A percentile compares a stretch with the other conserved stretches of the same genome.
Conservation (phyloP, 2,797 vertebrate genomes). For the Rhadinocentrus ornatus region DNA sequence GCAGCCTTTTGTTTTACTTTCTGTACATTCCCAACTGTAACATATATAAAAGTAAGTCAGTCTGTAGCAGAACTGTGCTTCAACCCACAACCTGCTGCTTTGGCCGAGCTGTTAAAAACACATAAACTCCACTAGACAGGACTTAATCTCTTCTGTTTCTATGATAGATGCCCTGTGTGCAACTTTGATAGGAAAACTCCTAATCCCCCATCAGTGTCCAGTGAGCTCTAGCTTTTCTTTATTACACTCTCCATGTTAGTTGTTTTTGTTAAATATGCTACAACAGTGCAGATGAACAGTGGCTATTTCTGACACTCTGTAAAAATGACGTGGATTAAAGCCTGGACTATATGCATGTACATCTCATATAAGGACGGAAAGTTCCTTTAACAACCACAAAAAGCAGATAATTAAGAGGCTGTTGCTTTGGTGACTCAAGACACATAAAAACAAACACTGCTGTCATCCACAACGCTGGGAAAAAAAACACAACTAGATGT, state of each 20-base stretch:
- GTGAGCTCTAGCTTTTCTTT: background rate
- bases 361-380: too few species aligned
- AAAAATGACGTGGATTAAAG: background rate
- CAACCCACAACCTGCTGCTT: background rate
- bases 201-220: background rate
- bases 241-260: conserved; percentile 12
- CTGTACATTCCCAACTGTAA: too few species aligned
- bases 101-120: conserved; percentile 5
- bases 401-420: too few species aligned
- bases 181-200: background rate
- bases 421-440: too few species aligned
- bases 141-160: background rate
- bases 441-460: too few species aligned
- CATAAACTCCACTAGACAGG: background rate
- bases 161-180: background rate
- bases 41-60: background rate
- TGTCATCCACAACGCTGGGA: too few species aligned
- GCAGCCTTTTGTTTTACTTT: too few species aligned
- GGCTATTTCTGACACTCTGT: conserved; percentile 1
- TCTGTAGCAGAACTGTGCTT: background rate
- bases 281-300: conserved; percentile 11
- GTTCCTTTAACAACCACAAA: too few species aligned
- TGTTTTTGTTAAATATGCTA: conserved; percentile 26
- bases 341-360: too few species aligned
- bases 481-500: too few species aligned